Conservation (phyloP, 2,888 invertebrate species). For the Sphaeridia pumilis region DNA sequence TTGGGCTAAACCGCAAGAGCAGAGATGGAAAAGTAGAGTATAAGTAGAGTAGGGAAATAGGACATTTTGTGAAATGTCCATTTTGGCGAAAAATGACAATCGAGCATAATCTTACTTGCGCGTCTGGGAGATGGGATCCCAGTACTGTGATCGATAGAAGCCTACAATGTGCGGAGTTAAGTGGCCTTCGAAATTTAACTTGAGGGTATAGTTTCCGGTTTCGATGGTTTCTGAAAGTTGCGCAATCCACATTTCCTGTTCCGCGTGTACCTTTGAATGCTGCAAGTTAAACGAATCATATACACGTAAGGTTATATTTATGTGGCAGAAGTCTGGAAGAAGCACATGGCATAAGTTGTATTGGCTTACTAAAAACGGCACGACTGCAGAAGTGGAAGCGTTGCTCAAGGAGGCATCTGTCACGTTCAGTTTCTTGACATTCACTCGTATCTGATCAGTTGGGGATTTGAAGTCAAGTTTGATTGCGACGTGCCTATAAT, state of each 20-base stretch:
- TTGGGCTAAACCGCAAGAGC: too few species aligned
- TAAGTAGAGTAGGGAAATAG: too few species aligned
- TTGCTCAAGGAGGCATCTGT: slow-evolving; percentile 35
- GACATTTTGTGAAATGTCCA: too few species aligned
- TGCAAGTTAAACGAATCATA: slow-evolving; percentile 38
- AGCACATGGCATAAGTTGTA: neutral
- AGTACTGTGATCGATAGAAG: slow-evolving; percentile 57
- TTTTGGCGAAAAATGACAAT: too few species aligned
- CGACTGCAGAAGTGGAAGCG: neutral
- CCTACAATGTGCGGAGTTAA: slow-evolving; percentile 58
- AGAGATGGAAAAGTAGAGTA: too few species aligned
- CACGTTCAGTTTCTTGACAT: slow-evolving; percentile 40
- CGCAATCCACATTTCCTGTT: slow-evolving; percentile 43
- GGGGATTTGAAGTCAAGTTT: slow-evolving; percentile 37
- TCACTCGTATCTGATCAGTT: slow-evolving; percentile 40
- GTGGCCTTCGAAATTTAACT: slow-evolving; percentile 52
- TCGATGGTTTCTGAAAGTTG: slow-evolving; percentile 35
- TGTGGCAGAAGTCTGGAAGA: neutral
- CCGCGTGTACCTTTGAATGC: too few species aligned
- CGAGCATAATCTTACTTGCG: slow-evolving; percentile 38
- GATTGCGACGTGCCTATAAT: slow-evolving; percentile 22
- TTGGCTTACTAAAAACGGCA: neutral
- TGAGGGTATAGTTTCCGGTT: slow-evolving; percentile 45
- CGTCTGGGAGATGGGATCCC: slow-evolving; percentile 37
- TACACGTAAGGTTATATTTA: neutral